Conservation (phyloP, 1,140 invertebrate genomes). For the Cheumatopsyche charites region DNA sequence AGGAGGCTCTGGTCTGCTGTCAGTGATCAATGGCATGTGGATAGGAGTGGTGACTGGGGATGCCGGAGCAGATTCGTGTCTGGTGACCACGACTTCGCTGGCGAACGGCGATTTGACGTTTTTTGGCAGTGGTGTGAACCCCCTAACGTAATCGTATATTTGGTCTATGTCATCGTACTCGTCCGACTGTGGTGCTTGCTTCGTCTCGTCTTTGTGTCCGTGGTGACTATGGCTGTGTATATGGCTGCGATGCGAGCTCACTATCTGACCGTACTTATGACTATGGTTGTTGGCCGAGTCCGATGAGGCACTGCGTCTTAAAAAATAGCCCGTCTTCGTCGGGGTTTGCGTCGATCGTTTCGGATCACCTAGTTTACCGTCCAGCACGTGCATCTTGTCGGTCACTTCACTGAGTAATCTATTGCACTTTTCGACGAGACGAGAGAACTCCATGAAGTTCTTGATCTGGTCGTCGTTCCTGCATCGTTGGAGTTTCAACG, state of each 20-base stretch:
- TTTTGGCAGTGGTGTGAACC: slow-evolving; percentile 87
- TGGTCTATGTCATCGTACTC: slow-evolving; percentile 97
- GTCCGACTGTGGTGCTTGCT: slow-evolving; percentile 67
- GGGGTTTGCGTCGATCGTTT: slow-evolving; percentile 61
- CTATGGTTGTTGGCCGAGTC: slow-evolving; percentile 69
- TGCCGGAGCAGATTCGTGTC: slow-evolving; percentile 58
- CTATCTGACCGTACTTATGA: slow-evolving; percentile 56
- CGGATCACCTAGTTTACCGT: slow-evolving; percentile 75
- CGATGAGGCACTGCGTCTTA: slow-evolving; percentile 74
- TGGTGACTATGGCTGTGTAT: slow-evolving; percentile 59
- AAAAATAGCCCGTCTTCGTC: slow-evolving; percentile 66
- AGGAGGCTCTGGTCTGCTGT: slow-evolving; percentile 82
- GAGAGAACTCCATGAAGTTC: slow-evolving; percentile 78
- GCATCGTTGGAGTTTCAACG: slow-evolving; percentile 83
- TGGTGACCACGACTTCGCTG: slow-evolving; percentile 53
- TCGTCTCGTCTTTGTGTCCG: slow-evolving; percentile 59
- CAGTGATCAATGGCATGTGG: slow-evolving; percentile 63
- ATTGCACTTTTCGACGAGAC: slow-evolving; percentile 80
- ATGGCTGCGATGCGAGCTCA: slow-evolving; percentile 56
- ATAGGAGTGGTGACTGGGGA: slow-evolving; percentile 60
- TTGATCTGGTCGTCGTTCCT: slow-evolving; percentile 83
- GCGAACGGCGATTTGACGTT: slow-evolving; percentile 74
- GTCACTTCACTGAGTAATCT: slow-evolving; percentile 81
- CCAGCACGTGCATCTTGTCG: slow-evolving; percentile 81
- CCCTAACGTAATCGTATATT: slow-evolving; percentile 94